Evolutionary conservation across 53 echinoderm and acorn worm genomes (phyloP).

Genomic region (Antedon mediterranea): DNA sequence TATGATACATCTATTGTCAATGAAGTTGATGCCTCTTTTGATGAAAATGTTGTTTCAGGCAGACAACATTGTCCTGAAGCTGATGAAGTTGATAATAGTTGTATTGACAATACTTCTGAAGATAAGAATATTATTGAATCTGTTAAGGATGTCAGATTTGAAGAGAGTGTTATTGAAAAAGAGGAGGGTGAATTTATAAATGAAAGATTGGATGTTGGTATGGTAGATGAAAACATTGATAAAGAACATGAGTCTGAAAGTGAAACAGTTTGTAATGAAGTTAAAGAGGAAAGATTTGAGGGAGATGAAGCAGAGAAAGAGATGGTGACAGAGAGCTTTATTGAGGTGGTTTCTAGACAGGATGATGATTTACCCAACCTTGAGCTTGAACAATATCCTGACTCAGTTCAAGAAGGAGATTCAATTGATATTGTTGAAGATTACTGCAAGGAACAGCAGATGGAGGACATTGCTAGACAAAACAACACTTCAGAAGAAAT

Average conservation of each 20-base stretch:
- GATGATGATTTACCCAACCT: not conserved
- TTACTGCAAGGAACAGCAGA: too few species aligned
- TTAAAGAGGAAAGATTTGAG: not conserved
- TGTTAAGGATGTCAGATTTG: not conserved
- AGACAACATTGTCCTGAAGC: constrained; percentile 3
- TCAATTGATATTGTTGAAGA: not conserved
- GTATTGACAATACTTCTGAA: not conserved
- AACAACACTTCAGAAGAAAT: not conserved
- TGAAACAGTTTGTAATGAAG: not conserved
- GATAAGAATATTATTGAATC: not conserved
- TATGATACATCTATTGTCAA: constrained; percentile 7
- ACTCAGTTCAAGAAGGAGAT: not conserved
- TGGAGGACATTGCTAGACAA: not conserved
- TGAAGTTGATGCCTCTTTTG: not conserved
- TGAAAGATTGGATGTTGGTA: too few species aligned
- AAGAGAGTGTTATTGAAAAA: constrained; percentile 13
- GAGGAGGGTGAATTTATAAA: constrained; percentile 2
- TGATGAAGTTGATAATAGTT: constrained; percentile 14
- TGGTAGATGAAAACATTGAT: not conserved
- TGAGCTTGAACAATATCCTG: not conserved
- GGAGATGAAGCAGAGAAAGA: constrained; percentile 20
- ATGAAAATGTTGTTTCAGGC: constrained; percentile 9
- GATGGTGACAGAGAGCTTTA: constrained; percentile 8
- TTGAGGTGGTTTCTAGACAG: not conserved
- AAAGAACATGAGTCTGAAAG: not conserved